Conservation (phyloP, 2,888 invertebrate species). For the Camptogramma bilineatum region DNA sequence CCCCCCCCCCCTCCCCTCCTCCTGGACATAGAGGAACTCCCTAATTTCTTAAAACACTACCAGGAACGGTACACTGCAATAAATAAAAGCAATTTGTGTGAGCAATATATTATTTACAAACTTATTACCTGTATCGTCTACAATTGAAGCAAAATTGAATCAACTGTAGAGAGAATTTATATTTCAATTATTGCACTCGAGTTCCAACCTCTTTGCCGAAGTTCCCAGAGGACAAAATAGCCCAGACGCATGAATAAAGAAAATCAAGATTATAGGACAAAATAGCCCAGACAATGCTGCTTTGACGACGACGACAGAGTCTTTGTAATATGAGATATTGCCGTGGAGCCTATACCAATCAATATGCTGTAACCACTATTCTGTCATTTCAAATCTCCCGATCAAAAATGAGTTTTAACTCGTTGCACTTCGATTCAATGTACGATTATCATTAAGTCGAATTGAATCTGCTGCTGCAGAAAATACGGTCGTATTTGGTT, state of each 20-base stretch:
- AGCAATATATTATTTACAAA: not conserved
- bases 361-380: not conserved
- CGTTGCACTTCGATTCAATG: too few species aligned
- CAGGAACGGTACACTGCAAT: too few species aligned
- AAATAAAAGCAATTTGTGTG: too few species aligned
- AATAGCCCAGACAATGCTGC: constrained; percentile 16
- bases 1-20: too few species aligned
- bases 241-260: not conserved
- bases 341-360: constrained; percentile 1
- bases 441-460: not conserved
- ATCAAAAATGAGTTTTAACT: too few species aligned
- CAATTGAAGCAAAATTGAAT: not conserved
- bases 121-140: not conserved
- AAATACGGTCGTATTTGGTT: not conserved
- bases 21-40: too few species aligned
- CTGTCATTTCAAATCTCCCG: too few species aligned
- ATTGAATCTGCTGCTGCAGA: not conserved
- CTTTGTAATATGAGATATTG: constrained; percentile 10
- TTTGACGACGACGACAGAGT: constrained; percentile 13
- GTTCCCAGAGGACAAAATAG: not conserved
- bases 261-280: constrained; percentile 3
- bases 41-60: too few species aligned
- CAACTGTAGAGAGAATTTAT: not conserved
- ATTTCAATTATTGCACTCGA: not conserved
- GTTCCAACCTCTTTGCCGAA: not conserved